Base-by-base conservation (phyloP, 2,113 vertebrate species). In the Equus quagga region DNA sequence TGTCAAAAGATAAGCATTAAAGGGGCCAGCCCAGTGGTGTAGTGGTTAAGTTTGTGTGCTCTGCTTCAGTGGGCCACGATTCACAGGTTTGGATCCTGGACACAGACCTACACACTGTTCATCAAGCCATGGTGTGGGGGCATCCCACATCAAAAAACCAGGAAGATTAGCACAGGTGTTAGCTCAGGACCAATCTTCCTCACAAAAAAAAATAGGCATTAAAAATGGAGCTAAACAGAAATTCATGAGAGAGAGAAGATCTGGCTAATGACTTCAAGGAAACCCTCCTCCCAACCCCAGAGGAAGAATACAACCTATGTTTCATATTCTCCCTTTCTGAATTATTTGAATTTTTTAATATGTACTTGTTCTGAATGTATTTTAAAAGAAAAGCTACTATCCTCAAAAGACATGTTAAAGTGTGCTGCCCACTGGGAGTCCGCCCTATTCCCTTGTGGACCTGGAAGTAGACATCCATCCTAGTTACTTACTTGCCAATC, bases 401-500 rank as follows among this genome's bases (percentile, higher is more conserved):
- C 23, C 76, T 95, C 56, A 88, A 94, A 46, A 85, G 78, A 88
- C 12, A 64, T 73, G 33, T 73, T 69, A 46, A 89, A 88, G 78
- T 73, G 19, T 93, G 24, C 46, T 83, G 62, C 64, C n/a, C 26
- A 26, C 8, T 58, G n/a, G 65, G 69, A 85, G 56, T 82, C 15
- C 90, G 26, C 28, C 65, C 15, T 67, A 4, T 88, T 89, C 36
- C 31, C n/a, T 44, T 49, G 62, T 69, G 84, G 31, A 87, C 31
- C 70, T 81, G 73, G 46, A 85, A 23, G 41, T 80, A 89, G 67
- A 93, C 44, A 65, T 78, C 58, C 11, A 9, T 87, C 75, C 24
- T 51, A 88, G 73, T 97, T 97, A 97, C 95, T 98, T 99, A 99
- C 99, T 99, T 99, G 92, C 99, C 97, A 98, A 99, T 98, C 70